Percentiles rank a stretch among this genome's conserved stretches.
Conservation (phyloP, 1,140 invertebrate genomes). For the Drosophila tsacasi region DNA sequence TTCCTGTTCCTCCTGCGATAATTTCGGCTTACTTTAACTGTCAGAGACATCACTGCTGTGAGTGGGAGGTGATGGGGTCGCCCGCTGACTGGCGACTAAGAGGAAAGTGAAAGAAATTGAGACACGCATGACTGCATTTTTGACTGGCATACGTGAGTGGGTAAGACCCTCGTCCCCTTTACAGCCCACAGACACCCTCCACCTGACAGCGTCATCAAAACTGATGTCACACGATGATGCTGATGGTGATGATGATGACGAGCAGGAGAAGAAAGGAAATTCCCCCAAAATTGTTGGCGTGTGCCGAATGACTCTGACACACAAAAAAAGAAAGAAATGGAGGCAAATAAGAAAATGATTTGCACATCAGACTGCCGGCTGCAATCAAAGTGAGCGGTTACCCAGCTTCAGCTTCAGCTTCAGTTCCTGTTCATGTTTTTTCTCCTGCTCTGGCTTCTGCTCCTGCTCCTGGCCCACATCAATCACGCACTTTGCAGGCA, state of each 20-base stretch:
- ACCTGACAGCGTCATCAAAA: conserved; percentile 42
- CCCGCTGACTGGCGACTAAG: not conserved
- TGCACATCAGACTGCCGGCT: conserved; percentile 33
- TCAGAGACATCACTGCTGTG: conserved; percentile 8
- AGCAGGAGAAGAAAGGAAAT: conserved; percentile 20
- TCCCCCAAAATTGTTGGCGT: conserved; percentile 34
- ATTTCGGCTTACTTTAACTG: conserved; percentile 35
- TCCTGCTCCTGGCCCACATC: conserved; percentile 4
- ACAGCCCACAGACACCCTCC: not conserved
- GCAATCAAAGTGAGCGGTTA: conserved; percentile 54
- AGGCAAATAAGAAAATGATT: conserved; percentile 46
- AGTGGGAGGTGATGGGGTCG: not conserved
- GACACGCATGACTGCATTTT: conserved; percentile 58
- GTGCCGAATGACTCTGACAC: conserved; percentile 37
- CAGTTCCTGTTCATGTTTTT: not conserved
- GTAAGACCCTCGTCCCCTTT: not conserved
- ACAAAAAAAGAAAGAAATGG: conserved; percentile 16
- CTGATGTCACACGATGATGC: conserved; percentile 42
- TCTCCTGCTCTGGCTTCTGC: not conserved
- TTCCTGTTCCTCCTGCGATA: conserved; percentile 25
- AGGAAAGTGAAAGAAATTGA: conserved; percentile 44
- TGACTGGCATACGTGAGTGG: conserved; percentile 48
- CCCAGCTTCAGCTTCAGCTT: not conserved
- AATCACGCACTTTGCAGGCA: conserved; percentile 25
- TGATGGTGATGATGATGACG: conserved; percentile 33